Evolutionary conservation across 2,113 vertebrate species (phyloP).

Genomic region (Todiramphus chloris): DNA sequence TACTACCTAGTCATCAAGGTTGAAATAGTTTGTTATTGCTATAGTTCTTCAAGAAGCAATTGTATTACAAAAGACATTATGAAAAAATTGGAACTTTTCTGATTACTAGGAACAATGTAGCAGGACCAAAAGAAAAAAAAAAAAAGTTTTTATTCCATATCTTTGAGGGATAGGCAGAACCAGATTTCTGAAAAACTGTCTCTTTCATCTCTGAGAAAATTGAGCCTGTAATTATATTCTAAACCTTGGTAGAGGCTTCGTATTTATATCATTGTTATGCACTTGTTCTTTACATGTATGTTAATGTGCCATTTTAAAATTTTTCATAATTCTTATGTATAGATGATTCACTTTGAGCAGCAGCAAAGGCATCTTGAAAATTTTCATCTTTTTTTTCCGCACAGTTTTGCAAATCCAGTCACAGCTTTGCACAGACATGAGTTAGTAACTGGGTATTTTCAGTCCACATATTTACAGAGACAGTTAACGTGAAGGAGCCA

Average conservation of each 20-base stretch:
- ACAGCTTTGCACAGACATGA: not conserved
- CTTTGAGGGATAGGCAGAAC: not conserved
- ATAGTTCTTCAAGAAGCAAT: not conserved
- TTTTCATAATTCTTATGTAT: not conserved
- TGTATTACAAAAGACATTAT: not conserved
- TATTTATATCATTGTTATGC: conserved; percentile 9
- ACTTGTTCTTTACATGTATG: not conserved
- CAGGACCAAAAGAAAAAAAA: not conserved
- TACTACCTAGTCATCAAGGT: not conserved
- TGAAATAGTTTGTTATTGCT: not conserved
- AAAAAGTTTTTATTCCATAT: not conserved
- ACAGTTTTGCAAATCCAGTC: not conserved
- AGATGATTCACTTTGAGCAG: conserved; percentile 12
- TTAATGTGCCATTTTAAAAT: conserved; percentile 11
- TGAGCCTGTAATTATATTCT: conserved; percentile 27
- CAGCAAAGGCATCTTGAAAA: not conserved
- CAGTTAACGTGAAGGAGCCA: not conserved
- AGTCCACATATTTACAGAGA: not conserved
- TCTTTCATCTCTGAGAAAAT: conserved; percentile 33
- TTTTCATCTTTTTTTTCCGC: not conserved
- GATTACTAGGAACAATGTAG: not conserved
- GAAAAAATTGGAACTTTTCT: not conserved
- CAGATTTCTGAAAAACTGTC: not conserved
- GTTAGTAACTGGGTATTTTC: not conserved
- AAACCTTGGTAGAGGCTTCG: not conserved